Conservation (phyloP, 2,888 invertebrate species). For the Athalia circularis region DNA sequence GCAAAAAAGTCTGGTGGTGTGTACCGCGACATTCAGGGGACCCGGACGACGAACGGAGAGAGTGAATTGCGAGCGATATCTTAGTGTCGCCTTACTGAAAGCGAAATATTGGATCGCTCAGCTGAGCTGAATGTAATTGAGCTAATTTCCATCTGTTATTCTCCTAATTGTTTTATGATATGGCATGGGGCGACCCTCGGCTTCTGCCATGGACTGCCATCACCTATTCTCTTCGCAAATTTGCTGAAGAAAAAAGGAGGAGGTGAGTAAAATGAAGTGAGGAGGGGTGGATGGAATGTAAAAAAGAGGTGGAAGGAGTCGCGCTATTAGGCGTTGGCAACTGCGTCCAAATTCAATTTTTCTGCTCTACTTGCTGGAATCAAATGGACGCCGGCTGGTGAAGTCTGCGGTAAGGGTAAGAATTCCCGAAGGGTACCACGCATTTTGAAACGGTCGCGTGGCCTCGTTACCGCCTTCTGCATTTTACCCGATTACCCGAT, state of each 20-base stretch:
- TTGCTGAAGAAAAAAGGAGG: neutral
- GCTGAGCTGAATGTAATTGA: slow-evolving; percentile 55
- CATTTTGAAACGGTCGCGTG: slow-evolving; percentile 31
- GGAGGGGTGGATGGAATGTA: neutral
- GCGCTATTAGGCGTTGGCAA: slow-evolving; percentile 11
- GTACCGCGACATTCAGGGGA: slow-evolving; percentile 20
- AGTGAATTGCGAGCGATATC: slow-evolving; percentile 49
- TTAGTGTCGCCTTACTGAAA: slow-evolving; percentile 48
- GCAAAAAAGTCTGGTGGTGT: slow-evolving; percentile 45
- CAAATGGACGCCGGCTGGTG: slow-evolving; percentile 25
- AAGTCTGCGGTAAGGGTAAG: slow-evolving; percentile 31
- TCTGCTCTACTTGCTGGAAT: slow-evolving; percentile 28
- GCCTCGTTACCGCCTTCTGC: slow-evolving; percentile 31
- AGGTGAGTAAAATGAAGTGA: too few relatives aligned
- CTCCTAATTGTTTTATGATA: slow-evolving; percentile 60
- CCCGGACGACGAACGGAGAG: slow-evolving; percentile 35
- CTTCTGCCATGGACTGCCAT: neutral
- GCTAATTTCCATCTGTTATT: slow-evolving; percentile 58
- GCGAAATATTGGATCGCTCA: slow-evolving; percentile 43
- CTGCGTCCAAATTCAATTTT: slow-evolving; percentile 35
- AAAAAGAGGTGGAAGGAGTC: neutral
- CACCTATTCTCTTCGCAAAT: slow-evolving; percentile 16
- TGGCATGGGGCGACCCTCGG: slow-evolving; percentile 40
- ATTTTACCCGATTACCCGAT: slow-evolving; percentile 39
- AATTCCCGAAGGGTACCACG: slow-evolving; percentile 28